phyloP scores from a whole-genome alignment of 2,888 invertebrate genomes.

The Apamea sordens region DNA sequence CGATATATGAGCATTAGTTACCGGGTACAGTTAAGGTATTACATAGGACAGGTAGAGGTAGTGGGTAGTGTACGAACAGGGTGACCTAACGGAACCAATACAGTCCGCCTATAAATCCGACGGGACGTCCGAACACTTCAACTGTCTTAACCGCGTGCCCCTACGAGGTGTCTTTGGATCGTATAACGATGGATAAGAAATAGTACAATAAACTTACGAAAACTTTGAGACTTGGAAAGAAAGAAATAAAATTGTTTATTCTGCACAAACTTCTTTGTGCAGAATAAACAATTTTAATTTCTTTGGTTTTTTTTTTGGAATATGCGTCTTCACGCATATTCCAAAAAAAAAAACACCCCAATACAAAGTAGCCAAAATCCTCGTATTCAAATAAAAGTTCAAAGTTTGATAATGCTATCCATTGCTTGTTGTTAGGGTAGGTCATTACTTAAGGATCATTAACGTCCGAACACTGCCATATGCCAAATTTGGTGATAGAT shows the following conservation, averaged over 20 bases:
- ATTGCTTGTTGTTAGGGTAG: too few species aligned
- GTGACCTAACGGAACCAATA: constrained; percentile 84
- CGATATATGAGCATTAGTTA: constrained; percentile 9
- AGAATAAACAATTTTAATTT: too few species aligned
- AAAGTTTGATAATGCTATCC: too few species aligned
- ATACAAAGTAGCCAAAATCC: too few species aligned
- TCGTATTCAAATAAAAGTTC: too few species aligned
- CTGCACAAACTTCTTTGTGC: too few species aligned
- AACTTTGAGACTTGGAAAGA: neutral
- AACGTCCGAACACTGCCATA: too few species aligned
- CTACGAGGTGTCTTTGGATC: constrained; percentile 59
- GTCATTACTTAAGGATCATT: too few species aligned
- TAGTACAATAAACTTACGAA: neutral
- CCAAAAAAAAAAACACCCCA: neutral
- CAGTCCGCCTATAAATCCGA: constrained; percentile 85
- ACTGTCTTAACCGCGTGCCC: constrained; percentile 85
- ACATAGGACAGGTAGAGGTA: constrained; percentile 12
- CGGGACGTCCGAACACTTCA: constrained; percentile 87
- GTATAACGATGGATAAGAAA: constrained; percentile 48
- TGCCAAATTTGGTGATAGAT: too few species aligned
- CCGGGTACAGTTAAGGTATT: constrained; percentile 32
- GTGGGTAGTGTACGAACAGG: constrained; percentile 33
- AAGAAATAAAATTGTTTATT: neutral
- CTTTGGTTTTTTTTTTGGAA: too few species aligned
- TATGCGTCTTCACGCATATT: too few species aligned